These are phyloP conservation scores for Steinernema khuongi DNA, from an alignment of 1,140 invertebrate species.

Conservation along the genomic window DNA sequence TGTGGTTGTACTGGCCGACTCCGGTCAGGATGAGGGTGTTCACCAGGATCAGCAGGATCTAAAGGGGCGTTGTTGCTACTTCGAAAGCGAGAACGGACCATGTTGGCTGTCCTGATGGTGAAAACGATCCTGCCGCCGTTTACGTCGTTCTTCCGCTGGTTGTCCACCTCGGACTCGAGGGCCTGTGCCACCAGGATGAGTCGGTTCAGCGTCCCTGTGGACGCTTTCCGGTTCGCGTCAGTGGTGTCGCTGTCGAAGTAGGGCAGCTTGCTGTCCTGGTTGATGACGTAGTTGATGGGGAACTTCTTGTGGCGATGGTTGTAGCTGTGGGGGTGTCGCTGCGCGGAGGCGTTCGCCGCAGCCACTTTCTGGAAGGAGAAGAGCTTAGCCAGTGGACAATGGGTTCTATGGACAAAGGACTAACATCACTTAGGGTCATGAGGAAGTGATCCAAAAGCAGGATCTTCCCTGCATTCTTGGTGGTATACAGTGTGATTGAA, in stretches of 20 bases:
- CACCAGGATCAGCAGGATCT: slow-evolving; percentile 42
- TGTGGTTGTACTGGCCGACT: slow-evolving; percentile 52
- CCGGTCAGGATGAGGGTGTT: slow-evolving; percentile 51
- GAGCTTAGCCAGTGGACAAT: background rate
- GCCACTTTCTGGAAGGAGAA: background rate
- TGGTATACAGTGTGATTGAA: no score
- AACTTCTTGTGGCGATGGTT: slow-evolving; percentile 8
- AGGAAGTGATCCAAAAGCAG: no score
- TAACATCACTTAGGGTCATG: background rate
- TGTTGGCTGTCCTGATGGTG: slow-evolving; percentile 51
- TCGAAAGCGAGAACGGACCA: slow-evolving; percentile 32
- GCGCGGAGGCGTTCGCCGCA: background rate
- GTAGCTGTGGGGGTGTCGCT: slow-evolving; percentile 4
- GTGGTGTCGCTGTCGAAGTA: background rate
- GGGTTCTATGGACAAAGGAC: background rate
- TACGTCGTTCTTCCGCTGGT: slow-evolving; percentile 45
- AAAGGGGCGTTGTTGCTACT: slow-evolving; percentile 7
- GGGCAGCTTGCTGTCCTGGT: background rate
- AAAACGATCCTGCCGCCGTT: slow-evolving; percentile 49
- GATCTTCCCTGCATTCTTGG: no score
- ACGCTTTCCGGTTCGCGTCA: slow-evolving; percentile 41
- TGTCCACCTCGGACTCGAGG: slow-evolving; percentile 52
- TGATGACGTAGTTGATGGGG: slow-evolving; percentile 8
- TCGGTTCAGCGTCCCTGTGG: slow-evolving; percentile 54
- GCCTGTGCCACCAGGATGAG: slow-evolving; percentile 56